These are phyloP conservation scores for Plebejus melissa DNA, from an alignment of 2,888 invertebrate genomes.

Conservation along the genomic window DNA sequence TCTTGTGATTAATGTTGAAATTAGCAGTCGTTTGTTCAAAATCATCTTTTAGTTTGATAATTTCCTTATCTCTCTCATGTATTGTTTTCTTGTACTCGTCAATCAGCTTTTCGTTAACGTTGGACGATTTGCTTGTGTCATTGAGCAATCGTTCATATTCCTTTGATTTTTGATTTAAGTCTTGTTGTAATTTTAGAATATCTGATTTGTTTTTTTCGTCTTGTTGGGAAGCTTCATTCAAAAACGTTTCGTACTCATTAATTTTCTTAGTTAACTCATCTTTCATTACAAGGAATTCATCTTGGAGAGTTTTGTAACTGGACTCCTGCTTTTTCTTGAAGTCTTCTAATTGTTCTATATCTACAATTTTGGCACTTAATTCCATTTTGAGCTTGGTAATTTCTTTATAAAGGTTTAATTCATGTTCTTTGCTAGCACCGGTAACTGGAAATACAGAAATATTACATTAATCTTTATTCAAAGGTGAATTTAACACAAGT, in stretches of 20 bases:
- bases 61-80: slow-evolving; percentile 76
- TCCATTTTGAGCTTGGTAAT: slow-evolving; percentile 76
- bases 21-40: slow-evolving; percentile 68
- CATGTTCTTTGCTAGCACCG: slow-evolving; percentile 70
- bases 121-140: slow-evolving; percentile 57
- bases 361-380: slow-evolving; percentile 75
- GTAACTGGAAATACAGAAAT: slow-evolving; percentile 51
- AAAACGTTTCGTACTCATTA: slow-evolving; percentile 68
- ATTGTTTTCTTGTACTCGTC: slow-evolving; percentile 71
- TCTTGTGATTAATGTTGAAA: slow-evolving; percentile 71
- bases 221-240: slow-evolving; percentile 64
- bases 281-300: slow-evolving; percentile 60
- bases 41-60: slow-evolving; percentile 72
- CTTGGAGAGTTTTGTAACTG: slow-evolving; percentile 57
- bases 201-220: slow-evolving; percentile 66
- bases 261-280: slow-evolving; percentile 63
- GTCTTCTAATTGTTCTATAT: slow-evolving; percentile 73
- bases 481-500: not conserved
- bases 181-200: slow-evolving; percentile 63
- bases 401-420: slow-evolving; percentile 72
- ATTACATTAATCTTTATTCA: not conserved
- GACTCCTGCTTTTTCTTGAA: slow-evolving; percentile 62
- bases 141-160: slow-evolving; percentile 62
- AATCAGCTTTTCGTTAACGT: slow-evolving; percentile 63
- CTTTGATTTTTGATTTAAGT: slow-evolving; percentile 59